A percentile compares a stretch with the other conserved stretches of the same genome.
Evolutionary conservation across 2,797 vertebrate genomes (phyloP).

Genomic region (Sebastes itinus): DNA sequence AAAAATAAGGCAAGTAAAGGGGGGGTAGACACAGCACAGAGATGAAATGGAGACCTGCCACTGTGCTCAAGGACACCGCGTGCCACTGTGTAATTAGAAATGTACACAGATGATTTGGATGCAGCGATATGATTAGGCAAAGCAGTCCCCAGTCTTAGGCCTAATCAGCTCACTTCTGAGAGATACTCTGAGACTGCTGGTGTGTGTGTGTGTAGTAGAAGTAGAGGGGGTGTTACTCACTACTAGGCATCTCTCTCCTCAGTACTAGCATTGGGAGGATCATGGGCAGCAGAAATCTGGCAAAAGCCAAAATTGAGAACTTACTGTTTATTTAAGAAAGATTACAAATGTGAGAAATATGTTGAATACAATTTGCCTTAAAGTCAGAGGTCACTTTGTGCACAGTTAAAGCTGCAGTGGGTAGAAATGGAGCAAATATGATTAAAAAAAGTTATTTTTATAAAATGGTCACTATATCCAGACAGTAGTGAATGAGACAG

Average conservation of each 20-base stretch:
- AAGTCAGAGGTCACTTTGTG: no score
- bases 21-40: slow-evolving; percentile 55
- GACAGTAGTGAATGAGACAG: no score
- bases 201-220: slow-evolving; percentile 17
- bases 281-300: no score
- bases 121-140: slow-evolving; percentile 85
- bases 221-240: slow-evolving; percentile 33
- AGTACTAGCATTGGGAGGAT: slow-evolving; percentile 17
- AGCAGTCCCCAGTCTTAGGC: slow-evolving; percentile 81
- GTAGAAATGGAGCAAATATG: no score
- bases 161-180: slow-evolving; percentile 87
- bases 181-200: slow-evolving; percentile 70
- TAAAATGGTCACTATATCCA: no score
- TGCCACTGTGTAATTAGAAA: slow-evolving; percentile 86
- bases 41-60: slow-evolving; percentile 85
- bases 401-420: no score
- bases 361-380: no score
- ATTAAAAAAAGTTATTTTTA: no score
- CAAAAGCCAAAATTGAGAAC: no score
- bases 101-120: slow-evolving; percentile 88
- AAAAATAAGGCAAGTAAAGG: slow-evolving; percentile 40
- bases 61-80: slow-evolving; percentile 85
- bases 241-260: slow-evolving; percentile 15
- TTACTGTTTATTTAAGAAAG: no score
- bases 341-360: no score